A percentile compares a stretch with the other conserved stretches of the same genome.
These are phyloP conservation scores for Ptiloglossa arizonensis DNA, from an alignment of 1,140 invertebrate genomes.

Conservation along the genomic window DNA sequence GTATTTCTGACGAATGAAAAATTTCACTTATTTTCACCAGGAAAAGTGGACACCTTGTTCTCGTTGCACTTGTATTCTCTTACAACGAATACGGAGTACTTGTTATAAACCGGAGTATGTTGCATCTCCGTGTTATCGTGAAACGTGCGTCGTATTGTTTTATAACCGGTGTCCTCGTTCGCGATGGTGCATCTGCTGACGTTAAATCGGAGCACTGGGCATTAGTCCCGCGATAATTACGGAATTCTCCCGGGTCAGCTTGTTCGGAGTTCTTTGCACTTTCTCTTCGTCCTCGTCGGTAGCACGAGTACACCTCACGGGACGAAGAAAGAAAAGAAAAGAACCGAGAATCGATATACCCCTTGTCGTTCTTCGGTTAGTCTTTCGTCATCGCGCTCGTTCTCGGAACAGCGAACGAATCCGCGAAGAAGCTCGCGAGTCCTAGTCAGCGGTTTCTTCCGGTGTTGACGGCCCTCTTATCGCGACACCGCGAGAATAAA, in stretches of 20 bases:
- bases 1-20: no score
- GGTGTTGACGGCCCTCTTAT: slow-evolving; percentile 41
- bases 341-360: slow-evolving; percentile 16
- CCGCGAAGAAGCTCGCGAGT: slow-evolving; percentile 15
- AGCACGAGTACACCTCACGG: slow-evolving; percentile 35
- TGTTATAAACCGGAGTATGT: no score
- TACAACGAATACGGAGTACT: no score
- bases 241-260: slow-evolving; percentile 63
- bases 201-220: slow-evolving; percentile 20
- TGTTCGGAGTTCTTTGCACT: slow-evolving; percentile 57
- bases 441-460: slow-evolving; percentile 42
- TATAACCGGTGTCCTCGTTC: background rate
- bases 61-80: no score
- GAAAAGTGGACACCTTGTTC: no score
- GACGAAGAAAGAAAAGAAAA: background rate
- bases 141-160: background rate
- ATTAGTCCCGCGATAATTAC: slow-evolving; percentile 58
- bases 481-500: slow-evolving; percentile 2
- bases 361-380: slow-evolving; percentile 51
- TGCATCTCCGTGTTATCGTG: no score
- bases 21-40: no score
- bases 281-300: slow-evolving; percentile 30
- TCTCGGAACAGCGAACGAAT: slow-evolving; percentile 58
- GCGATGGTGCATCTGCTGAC: slow-evolving; percentile 2
- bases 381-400: slow-evolving; percentile 53